Evolutionary conservation across 1,140 invertebrate genomes (phyloP).

Genomic region (Papilio polyxenes): DNA sequence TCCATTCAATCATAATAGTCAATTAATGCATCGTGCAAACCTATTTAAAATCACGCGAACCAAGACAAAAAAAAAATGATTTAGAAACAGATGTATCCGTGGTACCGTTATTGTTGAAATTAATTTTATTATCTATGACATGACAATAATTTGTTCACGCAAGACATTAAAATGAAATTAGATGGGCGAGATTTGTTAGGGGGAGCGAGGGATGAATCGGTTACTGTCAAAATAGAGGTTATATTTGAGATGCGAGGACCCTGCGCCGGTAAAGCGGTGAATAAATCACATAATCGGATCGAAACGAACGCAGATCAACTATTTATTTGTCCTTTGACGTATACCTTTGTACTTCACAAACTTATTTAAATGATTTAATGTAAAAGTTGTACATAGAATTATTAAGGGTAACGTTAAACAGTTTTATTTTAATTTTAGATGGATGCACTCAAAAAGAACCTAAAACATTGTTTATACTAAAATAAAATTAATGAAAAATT

Average conservation of each 20-base stretch:
- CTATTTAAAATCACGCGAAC: slow-evolving; percentile 70
- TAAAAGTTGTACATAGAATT: background rate
- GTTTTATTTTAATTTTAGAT: background rate
- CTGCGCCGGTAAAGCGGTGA: slow-evolving; percentile 49
- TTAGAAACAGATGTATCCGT: slow-evolving; percentile 66
- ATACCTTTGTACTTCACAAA: background rate
- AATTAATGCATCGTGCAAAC: slow-evolving; percentile 61
- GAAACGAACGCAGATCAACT: slow-evolving; percentile 42
- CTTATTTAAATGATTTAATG: background rate
- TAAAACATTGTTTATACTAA: background rate
- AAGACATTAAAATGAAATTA: slow-evolving; percentile 75
- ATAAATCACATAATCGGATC: slow-evolving; percentile 72
- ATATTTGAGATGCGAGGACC: slow-evolving; percentile 61
- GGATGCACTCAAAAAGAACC: background rate
- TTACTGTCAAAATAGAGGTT: slow-evolving; percentile 70
- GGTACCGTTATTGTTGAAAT: slow-evolving; percentile 66
- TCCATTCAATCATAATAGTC: slow-evolving; percentile 56
- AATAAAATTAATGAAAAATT: background rate
- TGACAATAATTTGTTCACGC: slow-evolving; percentile 75
- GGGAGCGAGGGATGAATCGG: slow-evolving; percentile 57
- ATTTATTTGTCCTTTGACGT: slow-evolving; percentile 36
- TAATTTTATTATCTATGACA: slow-evolving; percentile 71
- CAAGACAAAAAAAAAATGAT: slow-evolving; percentile 64
- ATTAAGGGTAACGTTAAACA: background rate
- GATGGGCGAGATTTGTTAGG: slow-evolving; percentile 53